Percentiles rank a stretch among this genome's conserved stretches.
phyloP scores from a whole-genome alignment of 1,140 invertebrate species.

The Drosophila eugracilis region DNA sequence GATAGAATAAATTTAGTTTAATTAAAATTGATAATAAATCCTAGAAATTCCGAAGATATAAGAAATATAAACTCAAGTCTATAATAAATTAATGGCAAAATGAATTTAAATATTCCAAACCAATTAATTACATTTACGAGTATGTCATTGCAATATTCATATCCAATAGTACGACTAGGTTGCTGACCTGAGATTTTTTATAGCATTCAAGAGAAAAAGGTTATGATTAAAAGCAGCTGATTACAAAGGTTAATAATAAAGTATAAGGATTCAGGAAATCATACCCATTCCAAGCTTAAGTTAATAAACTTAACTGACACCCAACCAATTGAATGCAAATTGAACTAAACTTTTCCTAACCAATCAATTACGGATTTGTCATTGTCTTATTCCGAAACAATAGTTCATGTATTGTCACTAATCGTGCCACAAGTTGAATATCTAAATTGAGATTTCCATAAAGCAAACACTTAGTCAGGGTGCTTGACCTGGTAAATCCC shows the following conservation, averaged over 20 bases:
- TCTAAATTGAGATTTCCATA: neutral
- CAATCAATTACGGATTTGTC: slow-evolving; percentile 16
- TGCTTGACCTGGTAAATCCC: slow-evolving; percentile 19
- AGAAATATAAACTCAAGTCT: too few species aligned
- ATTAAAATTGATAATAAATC: too few species aligned
- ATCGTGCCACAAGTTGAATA: slow-evolving; percentile 9
- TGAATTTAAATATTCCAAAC: too few species aligned
- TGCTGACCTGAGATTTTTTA: too few species aligned
- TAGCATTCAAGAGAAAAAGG: too few species aligned
- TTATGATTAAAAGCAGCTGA: too few species aligned
- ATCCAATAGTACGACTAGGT: too few species aligned
- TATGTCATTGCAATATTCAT: too few species aligned
- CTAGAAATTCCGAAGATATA: too few species aligned
- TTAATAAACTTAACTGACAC: neutral
- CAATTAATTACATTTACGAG: too few species aligned
- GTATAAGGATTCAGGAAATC: neutral
- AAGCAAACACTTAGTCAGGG: neutral
- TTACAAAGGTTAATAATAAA: too few species aligned
- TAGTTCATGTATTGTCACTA: slow-evolving; percentile 9
- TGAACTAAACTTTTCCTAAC: neutral
- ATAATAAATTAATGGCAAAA: too few species aligned
- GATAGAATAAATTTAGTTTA: neutral
- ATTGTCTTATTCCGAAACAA: slow-evolving; percentile 3
- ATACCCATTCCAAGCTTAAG: neutral
- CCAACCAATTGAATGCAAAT: slow-evolving; percentile 38